Evolutionary conservation across 2,797 vertebrate species (phyloP).

Genomic region (Ficedula albicollis): DNA sequence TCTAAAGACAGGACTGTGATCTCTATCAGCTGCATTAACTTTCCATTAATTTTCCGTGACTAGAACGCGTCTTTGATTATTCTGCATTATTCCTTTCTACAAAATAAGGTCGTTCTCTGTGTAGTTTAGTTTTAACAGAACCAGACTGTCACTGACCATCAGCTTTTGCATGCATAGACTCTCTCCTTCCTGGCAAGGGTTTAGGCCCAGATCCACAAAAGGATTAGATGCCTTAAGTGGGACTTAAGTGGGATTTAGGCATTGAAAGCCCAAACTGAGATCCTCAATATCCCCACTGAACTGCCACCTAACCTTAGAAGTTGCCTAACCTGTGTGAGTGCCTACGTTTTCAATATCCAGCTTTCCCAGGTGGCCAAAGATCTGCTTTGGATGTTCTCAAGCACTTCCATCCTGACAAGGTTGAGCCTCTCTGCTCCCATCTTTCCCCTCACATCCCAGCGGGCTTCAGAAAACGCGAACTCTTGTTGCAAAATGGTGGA

Average conservation of each 20-base stretch:
- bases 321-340: conserved; percentile 44
- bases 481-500: not conserved
- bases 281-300: conserved; percentile 55
- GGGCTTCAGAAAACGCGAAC: not conserved
- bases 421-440: conserved; percentile 15
- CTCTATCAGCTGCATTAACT: conserved; percentile 49
- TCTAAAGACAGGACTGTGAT: conserved; percentile 13
- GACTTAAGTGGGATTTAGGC: conserved; percentile 69
- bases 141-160: conserved; percentile 46
- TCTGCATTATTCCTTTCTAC: conserved; percentile 45
- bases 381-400: conserved; percentile 52
- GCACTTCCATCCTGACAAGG: conserved; percentile 55
- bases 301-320: conserved; percentile 61
- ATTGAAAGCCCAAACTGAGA: conserved; percentile 57
- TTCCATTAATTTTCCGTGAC: conserved; percentile 8
- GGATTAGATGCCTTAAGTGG: conserved; percentile 63
- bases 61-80: not conserved
- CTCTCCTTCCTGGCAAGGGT: conserved; percentile 30
- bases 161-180: conserved; percentile 48
- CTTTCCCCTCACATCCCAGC: not conserved
- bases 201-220: conserved; percentile 58
- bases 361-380: conserved; percentile 36
- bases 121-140: conserved; percentile 48
- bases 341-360: conserved; percentile 32
- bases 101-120: conserved; percentile 23